Conservation (phyloP, 2,797 vertebrate genomes). For the Hydrocynus forskahlii region DNA sequence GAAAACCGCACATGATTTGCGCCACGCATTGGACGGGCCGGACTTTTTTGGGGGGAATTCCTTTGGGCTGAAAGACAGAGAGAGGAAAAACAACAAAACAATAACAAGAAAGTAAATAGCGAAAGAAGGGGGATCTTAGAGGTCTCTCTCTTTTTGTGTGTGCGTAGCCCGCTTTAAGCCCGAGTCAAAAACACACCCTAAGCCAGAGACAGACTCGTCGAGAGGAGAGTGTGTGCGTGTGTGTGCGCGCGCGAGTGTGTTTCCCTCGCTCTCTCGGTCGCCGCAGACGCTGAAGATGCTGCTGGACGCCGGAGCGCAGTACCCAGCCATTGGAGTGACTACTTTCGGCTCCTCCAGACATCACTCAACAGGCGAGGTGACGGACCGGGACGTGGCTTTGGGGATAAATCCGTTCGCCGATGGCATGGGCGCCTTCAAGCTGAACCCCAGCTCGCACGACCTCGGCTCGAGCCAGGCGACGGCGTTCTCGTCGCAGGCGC, state of each 20-base stretch:
- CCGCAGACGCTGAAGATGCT: constrained; percentile 92
- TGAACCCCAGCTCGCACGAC: constrained; percentile 97
- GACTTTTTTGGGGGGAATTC: constrained; percentile 71
- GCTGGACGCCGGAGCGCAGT: constrained; percentile 98
- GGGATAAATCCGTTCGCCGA: constrained; percentile 99
- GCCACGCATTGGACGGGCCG: constrained; percentile 82
- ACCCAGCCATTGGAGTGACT: constrained; percentile 98
- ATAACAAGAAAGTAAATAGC: constrained; percentile 75
- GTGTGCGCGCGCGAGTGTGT: background rate
- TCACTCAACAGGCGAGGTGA: constrained; percentile 97
- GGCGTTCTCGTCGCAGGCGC: constrained; percentile 92
- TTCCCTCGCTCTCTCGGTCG: constrained; percentile 80
- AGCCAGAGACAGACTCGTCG: constrained; percentile 39
- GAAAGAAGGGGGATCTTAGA: constrained; percentile 74
- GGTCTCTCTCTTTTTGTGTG: constrained; percentile 8
- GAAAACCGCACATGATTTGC: constrained; percentile 96
- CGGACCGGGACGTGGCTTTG: constrained; percentile 96
- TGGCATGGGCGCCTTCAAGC: constrained; percentile 99
- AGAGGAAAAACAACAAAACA: background rate
- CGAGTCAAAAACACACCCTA: constrained; percentile 51
- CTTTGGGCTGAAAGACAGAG: constrained; percentile 61
- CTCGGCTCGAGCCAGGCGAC: constrained; percentile 92
- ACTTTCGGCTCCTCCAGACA: constrained; percentile 98
- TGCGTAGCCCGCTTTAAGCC: constrained; percentile 70
- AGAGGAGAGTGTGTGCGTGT: constrained; percentile 76